Evolutionary conservation across 2,888 invertebrate genomes (phyloP).

Genomic region (Leptinotarsa rubiginosa): DNA sequence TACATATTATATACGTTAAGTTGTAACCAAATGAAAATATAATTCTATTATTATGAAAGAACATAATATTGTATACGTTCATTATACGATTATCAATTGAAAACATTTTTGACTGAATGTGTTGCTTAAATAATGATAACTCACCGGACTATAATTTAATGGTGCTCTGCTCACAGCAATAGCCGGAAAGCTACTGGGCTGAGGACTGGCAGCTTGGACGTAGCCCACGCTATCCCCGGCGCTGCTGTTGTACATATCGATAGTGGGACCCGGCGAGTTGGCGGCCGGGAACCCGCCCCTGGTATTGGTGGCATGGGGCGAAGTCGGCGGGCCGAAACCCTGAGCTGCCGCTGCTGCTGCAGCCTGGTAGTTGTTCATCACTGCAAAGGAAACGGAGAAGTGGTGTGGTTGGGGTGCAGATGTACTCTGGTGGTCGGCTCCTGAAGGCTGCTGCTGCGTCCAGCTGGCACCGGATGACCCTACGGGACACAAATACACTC

Average conservation of each 20-base stretch:
- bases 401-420: constrained; percentile 57
- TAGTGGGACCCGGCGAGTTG: constrained; percentile 87
- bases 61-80: no score
- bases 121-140: constrained; percentile 62
- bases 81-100: no score
- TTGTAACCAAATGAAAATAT: no score
- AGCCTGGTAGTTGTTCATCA: constrained; percentile 96
- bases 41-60: no score
- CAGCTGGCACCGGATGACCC: constrained; percentile 60
- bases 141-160: constrained; percentile 93
- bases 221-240: constrained; percentile 87
- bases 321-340: constrained; percentile 85
- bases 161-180: constrained; percentile 94
- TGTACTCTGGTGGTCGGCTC: constrained; percentile 56
- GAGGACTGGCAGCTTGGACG: constrained; percentile 97
- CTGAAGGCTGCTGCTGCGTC: constrained; percentile 54
- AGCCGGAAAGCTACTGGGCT: constrained; percentile 94
- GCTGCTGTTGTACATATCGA: constrained; percentile 94
- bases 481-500: constrained; percentile 57
- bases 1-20: no score
- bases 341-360: constrained; percentile 81
- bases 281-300: constrained; percentile 75
- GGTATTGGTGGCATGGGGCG: constrained; percentile 77
- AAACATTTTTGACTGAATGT: neutral
- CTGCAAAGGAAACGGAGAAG: constrained; percentile 72